These are phyloP conservation scores for Drosophila azteca DNA, from an alignment of 1,140 invertebrate species.

Conservation along the genomic window DNA sequence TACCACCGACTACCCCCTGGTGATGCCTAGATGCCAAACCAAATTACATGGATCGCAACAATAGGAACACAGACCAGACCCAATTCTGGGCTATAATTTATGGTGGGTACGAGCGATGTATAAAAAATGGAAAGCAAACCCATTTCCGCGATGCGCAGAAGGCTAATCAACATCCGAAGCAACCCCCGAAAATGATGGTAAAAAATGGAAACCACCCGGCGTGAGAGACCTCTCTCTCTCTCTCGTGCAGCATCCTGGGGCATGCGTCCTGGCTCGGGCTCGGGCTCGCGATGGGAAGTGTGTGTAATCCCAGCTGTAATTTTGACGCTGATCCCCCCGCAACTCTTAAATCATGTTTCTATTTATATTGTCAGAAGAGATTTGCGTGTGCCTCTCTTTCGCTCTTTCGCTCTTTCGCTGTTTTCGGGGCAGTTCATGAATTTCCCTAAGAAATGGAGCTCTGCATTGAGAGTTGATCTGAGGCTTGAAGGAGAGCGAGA, in stretches of 20 bases:
- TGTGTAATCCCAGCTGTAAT: constrained; percentile 82
- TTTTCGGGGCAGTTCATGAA: constrained; percentile 17
- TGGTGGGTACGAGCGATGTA: constrained; percentile 41
- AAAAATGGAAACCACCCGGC: constrained; percentile 68
- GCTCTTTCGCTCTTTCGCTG: background rate
- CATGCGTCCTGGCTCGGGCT: too few species aligned
- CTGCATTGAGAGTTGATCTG: constrained; percentile 14
- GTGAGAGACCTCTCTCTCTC: constrained; percentile 28
- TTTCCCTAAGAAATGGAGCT: constrained; percentile 27
- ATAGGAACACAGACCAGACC: constrained; percentile 35
- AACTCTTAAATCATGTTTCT: constrained; percentile 81
- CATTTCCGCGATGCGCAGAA: constrained; percentile 79
- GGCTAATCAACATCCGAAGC: constrained; percentile 69
- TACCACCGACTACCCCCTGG: background rate
- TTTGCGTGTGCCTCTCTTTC: constrained; percentile 62
- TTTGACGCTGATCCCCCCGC: constrained; percentile 76
- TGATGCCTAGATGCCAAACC: constrained; percentile 59
- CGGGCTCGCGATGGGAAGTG: too few species aligned
- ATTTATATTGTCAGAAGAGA: constrained; percentile 83
- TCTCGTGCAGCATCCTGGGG: constrained; percentile 44
- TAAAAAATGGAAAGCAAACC: constrained; percentile 57
- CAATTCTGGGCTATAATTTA: constrained; percentile 74
- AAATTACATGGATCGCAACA: constrained; percentile 76
- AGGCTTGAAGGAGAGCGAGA: constrained; percentile 13
- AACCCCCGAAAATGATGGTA: constrained; percentile 51